Percentiles rank a stretch among this genome's conserved stretches.
These are phyloP conservation scores for Cryptosula pallasiana DNA, from an alignment of 2,888 invertebrate species.

Conservation along the genomic window DNA sequence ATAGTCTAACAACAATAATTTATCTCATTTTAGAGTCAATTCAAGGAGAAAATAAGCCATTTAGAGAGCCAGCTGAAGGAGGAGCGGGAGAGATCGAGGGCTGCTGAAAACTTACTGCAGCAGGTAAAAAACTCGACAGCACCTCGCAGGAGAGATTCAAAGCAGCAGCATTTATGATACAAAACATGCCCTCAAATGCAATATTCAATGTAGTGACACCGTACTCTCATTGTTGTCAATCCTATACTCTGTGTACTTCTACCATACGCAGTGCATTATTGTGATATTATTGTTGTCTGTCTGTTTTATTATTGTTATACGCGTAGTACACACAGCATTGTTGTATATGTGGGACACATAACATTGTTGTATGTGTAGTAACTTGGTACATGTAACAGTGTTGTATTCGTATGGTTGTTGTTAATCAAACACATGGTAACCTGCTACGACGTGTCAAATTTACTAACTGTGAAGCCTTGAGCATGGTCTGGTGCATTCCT, in stretches of 20 bases:
- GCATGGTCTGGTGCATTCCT: too few species aligned
- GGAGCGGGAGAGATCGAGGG: slow-evolving; percentile 44
- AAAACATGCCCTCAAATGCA: too few species aligned
- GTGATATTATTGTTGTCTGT: background rate
- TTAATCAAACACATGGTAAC: too few species aligned
- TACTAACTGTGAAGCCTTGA: too few species aligned
- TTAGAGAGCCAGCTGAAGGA: slow-evolving; percentile 47
- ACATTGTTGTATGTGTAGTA: too few species aligned
- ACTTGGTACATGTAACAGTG: too few species aligned
- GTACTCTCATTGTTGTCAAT: background rate
- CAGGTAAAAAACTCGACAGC: slow-evolving; percentile 11
- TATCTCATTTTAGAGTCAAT: slow-evolving; percentile 36
- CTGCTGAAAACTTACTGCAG: slow-evolving; percentile 33
- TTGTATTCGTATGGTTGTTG: too few species aligned
- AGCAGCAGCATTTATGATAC: background rate
- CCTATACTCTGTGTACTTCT: background rate
- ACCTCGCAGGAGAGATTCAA: background rate
- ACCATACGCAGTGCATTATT: background rate
- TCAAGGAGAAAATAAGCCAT: slow-evolving; percentile 42
- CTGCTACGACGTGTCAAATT: too few species aligned
- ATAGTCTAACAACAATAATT: too few species aligned
- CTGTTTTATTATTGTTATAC: background rate
- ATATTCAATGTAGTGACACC: background rate
- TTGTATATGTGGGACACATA: too few species aligned
- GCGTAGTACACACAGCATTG: background rate